A percentile compares a stretch with the other conserved stretches of the same genome.
phyloP scores from a whole-genome alignment of 2,113 vertebrate genomes.

The Pterophyllum scalare region DNA sequence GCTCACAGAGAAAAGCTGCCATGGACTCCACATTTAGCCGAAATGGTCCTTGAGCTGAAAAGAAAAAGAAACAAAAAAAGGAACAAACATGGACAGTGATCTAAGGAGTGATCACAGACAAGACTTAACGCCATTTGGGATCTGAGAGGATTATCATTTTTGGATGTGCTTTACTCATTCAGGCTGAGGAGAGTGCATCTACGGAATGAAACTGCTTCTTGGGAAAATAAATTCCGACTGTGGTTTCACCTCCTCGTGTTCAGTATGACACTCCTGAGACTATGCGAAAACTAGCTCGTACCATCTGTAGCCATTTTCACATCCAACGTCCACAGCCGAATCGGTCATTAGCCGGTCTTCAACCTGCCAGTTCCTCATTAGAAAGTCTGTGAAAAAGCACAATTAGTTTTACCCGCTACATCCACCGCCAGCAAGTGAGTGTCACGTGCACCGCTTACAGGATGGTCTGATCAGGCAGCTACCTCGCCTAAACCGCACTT shows the following conservation, averaged over 20 bases:
- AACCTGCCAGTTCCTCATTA: not conserved
- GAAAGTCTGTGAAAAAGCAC: not conserved
- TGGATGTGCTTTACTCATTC: slow-evolving; percentile 26
- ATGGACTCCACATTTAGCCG: not conserved
- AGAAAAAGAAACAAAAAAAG: no score
- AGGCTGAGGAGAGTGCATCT: not conserved
- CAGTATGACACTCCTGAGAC: not conserved
- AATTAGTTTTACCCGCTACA: not conserved
- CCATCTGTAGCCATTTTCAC: not conserved
- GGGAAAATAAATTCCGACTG: not conserved
- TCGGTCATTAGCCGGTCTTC: not conserved
- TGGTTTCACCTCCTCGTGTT: not conserved
- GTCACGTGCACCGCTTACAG: not conserved
- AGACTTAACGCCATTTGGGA: not conserved
- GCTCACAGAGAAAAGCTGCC: slow-evolving; percentile 12
- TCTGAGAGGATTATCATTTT: slow-evolving; percentile 4
- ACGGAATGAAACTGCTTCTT: not conserved
- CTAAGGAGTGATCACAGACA: slow-evolving; percentile 10
- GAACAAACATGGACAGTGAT: not conserved
- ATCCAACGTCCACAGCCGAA: not conserved
- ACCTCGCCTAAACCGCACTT: not conserved
- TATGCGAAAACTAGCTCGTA: not conserved
- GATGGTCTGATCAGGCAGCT: not conserved
- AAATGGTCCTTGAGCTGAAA: not conserved
- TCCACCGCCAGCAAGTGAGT: not conserved